Evolutionary conservation across 2,113 vertebrate genomes (phyloP).

Genomic region (Bos javanicus): DNA sequence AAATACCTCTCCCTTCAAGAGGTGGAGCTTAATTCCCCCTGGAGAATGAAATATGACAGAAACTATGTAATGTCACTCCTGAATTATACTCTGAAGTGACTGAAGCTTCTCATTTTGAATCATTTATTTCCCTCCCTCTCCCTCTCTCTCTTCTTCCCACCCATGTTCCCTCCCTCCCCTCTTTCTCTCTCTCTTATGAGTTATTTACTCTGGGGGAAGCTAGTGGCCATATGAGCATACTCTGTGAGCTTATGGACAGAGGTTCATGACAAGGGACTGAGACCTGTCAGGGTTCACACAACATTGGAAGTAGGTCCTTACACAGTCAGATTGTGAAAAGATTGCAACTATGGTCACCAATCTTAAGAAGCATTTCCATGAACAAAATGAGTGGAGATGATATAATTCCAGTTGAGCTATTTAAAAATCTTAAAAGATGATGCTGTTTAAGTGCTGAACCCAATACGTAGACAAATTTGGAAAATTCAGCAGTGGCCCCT

Average conservation of each 20-base stretch:
- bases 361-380: neutral
- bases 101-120: neutral
- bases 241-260: neutral
- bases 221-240: neutral
- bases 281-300: neutral
- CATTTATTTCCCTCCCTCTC: neutral
- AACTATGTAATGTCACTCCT: neutral
- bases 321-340: neutral
- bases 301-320: neutral
- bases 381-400: neutral
- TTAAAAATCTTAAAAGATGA: neutral
- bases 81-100: neutral
- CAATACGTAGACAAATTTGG: neutral
- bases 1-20: neutral
- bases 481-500: neutral
- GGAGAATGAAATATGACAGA: neutral
- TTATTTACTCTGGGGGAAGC: neutral
- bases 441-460: neutral
- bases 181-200: no score
- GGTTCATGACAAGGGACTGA: neutral
- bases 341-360: neutral
- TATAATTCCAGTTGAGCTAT: neutral
- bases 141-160: rapidly evolving
- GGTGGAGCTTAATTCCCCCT: neutral
- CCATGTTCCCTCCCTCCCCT: neutral